Base-by-base conservation (phyloP, 2,797 vertebrate species). In the Cryptoblepharus egeriae region DNA sequence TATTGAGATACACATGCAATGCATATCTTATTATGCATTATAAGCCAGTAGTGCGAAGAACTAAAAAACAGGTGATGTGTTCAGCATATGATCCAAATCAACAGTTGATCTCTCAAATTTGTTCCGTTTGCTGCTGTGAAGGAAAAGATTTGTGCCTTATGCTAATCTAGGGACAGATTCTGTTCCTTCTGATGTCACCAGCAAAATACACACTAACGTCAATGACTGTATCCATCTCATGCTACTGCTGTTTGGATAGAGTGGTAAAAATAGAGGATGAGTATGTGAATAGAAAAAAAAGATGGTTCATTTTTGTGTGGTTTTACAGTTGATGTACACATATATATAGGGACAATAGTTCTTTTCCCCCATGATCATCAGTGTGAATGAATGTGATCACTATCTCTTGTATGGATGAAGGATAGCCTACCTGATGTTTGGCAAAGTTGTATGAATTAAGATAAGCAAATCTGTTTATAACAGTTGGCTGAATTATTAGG, bases 11-110 rank as follows among this genome's bases (percentile, higher is more conserved):
- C 30, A 11, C 26, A 74, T 79, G 68, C 79, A 85, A 89, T 73
- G 67, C 83, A 76, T 85, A 87, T 89, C 87, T 89, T 81, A 75
- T 71, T 70, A n/a, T n/a, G 75, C 85, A 73, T 80, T 90, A 2
- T 22, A 75, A 75, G 70, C 77, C 75, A 86, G 90, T 77, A 0
- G 81, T 89, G 86, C n/a, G 85, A 90, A 89, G 88, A 85, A 85
- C 83, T 78, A 88, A 61, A 77, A 85, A 91, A 71, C 9, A 18
- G 32, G 65, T 88, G 13, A n/a, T 58, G 35, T 30, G 30, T 16
- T n/a, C 32, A 85, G 69, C 78, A 86, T 74, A 52, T 11, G 79
- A 57, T 80, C 55, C 85, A 52, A 63, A 82, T 55, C 80, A 45
- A 32, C 60, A 76, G 42, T 4, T 0, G 0, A 5, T 42, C 80